phyloP scores from a whole-genome alignment of 2,888 invertebrate species.

The Diplazon laetatorius region DNA sequence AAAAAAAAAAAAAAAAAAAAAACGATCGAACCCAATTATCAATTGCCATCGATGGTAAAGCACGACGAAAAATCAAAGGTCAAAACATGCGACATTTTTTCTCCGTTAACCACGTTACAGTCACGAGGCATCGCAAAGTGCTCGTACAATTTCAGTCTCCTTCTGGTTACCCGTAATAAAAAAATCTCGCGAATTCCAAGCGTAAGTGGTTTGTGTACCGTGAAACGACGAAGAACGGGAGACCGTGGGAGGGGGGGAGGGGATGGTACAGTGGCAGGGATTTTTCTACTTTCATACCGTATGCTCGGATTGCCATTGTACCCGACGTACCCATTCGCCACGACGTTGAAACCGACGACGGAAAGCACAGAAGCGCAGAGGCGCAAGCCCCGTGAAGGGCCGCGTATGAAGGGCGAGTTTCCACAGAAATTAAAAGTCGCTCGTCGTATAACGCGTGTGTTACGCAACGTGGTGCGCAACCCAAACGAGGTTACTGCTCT shows the following conservation, averaged over 20 bases:
- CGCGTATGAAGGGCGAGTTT: neutral
- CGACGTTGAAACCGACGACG: neutral
- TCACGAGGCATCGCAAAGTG: slow-evolving; percentile 21
- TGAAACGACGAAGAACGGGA: too few species aligned
- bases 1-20: neutral
- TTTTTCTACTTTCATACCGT: neutral
- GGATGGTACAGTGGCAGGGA: too few species aligned
- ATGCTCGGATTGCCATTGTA: slow-evolving; percentile 5
- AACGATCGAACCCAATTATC: neutral
- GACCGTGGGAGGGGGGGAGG: neutral
- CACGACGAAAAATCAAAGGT: too few species aligned
- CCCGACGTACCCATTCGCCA: neutral
- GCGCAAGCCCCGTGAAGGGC: neutral
- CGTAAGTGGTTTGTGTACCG: slow-evolving; percentile 14
- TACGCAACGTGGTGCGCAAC: slow-evolving; percentile 6
- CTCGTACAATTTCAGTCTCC: slow-evolving; percentile 12
- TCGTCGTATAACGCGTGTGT: slow-evolving; percentile 27
- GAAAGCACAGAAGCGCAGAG: neutral
- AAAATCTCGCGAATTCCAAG: slow-evolving; percentile 39
- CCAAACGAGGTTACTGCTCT: slow-evolving; percentile 12
- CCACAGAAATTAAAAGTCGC: slow-evolving; percentile 52
- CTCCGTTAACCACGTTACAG: neutral
- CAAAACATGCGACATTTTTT: neutral
- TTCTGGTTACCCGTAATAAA: slow-evolving; percentile 28
- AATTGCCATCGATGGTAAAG: neutral